Evolutionary conservation across 1,140 invertebrate species (phyloP).

Genomic region (Drosophila kikkawai): DNA sequence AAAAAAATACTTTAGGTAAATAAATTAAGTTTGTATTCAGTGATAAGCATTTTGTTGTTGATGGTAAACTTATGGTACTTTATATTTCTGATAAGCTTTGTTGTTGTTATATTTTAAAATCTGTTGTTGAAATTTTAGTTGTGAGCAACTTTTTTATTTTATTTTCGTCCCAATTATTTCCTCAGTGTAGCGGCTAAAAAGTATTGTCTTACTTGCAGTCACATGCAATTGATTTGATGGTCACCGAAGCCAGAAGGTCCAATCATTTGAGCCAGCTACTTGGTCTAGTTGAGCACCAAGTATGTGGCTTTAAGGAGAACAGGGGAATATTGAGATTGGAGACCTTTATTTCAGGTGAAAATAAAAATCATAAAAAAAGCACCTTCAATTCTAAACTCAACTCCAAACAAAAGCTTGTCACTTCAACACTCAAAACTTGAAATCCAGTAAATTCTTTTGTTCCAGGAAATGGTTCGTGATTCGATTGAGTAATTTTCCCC

Average conservation of each 20-base stretch:
- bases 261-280: conserved; percentile 29
- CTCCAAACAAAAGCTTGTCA: neutral
- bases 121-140: neutral
- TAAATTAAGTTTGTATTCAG: neutral
- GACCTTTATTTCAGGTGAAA: neutral
- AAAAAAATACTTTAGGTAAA: too few species aligned
- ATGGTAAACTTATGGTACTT: neutral
- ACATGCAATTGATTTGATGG: conserved; percentile 63
- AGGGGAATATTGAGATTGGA: neutral
- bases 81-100: neutral
- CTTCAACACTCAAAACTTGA: neutral
- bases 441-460: conserved; percentile 3
- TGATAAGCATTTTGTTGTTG: neutral
- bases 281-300: conserved; percentile 4
- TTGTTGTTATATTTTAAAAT: neutral
- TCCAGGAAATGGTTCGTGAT: conserved; percentile 13
- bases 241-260: conserved; percentile 32
- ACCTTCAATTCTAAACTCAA: neutral
- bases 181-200: conserved; percentile 2
- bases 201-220: conserved; percentile 39
- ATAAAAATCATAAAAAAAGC: neutral
- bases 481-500: conserved; percentile 37
- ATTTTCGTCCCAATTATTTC: neutral
- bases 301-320: neutral
- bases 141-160: neutral